Conservation (phyloP, 1,140 invertebrate genomes). For the Drosophila tani region DNA sequence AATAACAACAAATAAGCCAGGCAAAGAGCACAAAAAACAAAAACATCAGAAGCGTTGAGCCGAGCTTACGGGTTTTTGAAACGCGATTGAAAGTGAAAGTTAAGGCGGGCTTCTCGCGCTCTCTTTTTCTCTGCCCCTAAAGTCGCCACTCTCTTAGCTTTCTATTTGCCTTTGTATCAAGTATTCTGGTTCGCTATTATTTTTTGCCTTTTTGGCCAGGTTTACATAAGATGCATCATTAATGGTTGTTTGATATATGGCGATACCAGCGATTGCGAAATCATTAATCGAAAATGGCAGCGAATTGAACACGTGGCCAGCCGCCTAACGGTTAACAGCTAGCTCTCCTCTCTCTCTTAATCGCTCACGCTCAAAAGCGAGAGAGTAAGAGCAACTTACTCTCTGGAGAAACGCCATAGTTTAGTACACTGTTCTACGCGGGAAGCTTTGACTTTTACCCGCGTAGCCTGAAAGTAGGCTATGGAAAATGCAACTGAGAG, state of each 20-base stretch:
- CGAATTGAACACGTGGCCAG: slow-evolving; percentile 4
- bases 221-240: slow-evolving; percentile 44
- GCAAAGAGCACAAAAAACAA: slow-evolving; percentile 22
- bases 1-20: slow-evolving; percentile 17
- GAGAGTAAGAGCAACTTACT: background rate
- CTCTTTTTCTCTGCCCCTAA: slow-evolving; percentile 11
- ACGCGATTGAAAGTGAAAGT: slow-evolving; percentile 82
- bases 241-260: background rate
- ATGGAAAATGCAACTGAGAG: background rate
- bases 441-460: slow-evolving; percentile 4
- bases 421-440: slow-evolving; percentile 6
- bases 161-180: slow-evolving; percentile 52
- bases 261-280: slow-evolving; percentile 38
- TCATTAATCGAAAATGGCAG: slow-evolving; percentile 15
- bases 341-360: background rate
- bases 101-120: slow-evolving; percentile 12
- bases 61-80: slow-evolving; percentile 69
- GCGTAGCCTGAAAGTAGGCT: background rate
- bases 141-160: slow-evolving; percentile 39
- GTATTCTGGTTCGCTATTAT: slow-evolving; percentile 38
- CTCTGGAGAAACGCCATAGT: background rate
- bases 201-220: slow-evolving; percentile 4
- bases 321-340: background rate
- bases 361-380: background rate
- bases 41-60: slow-evolving; percentile 39